Conservation (phyloP, 2,797 vertebrate species). For the Chlorospingus semifuscus region DNA sequence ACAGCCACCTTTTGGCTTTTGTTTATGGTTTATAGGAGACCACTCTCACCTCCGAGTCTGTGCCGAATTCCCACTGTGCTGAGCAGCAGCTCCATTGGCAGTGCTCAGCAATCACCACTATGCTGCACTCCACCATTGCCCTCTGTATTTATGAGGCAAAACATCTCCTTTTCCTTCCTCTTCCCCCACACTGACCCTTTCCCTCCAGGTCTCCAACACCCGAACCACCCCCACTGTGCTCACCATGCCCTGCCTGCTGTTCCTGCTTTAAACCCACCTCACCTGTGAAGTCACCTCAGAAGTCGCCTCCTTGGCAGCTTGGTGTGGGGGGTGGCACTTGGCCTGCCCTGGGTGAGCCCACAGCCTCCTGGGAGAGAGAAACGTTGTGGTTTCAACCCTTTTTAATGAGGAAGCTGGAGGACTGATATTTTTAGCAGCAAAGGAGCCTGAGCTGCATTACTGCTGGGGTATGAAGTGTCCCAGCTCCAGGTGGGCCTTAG, state of each 20-base stretch:
- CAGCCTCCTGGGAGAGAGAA: neutral
- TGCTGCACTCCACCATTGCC: neutral
- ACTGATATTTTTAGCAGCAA: neutral
- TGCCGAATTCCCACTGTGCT: neutral
- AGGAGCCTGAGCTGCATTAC: neutral
- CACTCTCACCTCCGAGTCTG: neutral
- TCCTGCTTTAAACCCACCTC: neutral
- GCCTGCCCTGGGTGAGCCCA: neutral
- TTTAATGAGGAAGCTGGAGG: neutral
- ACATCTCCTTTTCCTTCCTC: neutral
- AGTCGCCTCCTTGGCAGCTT: neutral
- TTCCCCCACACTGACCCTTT: neutral
- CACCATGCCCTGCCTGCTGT: neutral
- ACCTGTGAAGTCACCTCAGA: neutral
- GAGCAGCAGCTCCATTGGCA: neutral
- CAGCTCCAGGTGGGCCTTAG: neutral
- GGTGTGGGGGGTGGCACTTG: accelerated
- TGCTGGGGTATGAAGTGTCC: neutral
- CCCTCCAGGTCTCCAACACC: neutral
- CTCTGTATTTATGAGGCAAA: neutral
- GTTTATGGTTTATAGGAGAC: neutral
- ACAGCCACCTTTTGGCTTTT: neutral
- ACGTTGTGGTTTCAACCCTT: neutral
- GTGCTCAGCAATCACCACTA: neutral
- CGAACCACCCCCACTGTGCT: accelerated